Evolutionary conservation across 2,888 invertebrate genomes (phyloP).

Genomic region (Nephrotoma flavescens): DNA sequence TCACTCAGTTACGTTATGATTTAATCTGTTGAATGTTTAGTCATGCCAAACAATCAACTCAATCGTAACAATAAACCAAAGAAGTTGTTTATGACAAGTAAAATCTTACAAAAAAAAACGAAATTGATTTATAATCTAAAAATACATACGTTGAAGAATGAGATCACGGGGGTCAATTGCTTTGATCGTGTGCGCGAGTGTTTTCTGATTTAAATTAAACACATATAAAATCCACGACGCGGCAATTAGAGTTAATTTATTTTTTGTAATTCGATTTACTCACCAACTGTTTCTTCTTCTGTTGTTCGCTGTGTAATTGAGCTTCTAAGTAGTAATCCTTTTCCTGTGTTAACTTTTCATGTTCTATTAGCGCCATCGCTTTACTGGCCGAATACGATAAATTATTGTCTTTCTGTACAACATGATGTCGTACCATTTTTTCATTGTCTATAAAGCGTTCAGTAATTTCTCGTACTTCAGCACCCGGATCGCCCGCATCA

Average conservation of each 20-base stretch:
- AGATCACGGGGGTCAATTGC: background rate
- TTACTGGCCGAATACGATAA: background rate
- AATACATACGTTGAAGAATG: background rate
- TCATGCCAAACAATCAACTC: background rate
- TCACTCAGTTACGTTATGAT: background rate
- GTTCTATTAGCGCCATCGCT: conserved; percentile 6
- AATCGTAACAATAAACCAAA: background rate
- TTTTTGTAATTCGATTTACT: background rate
- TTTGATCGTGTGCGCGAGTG: background rate
- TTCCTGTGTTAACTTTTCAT: conserved; percentile 8
- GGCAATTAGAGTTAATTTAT: background rate
- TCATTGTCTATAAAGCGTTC: background rate
- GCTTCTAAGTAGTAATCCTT: conserved; percentile 9
- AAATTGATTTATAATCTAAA: background rate
- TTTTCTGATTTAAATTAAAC: background rate
- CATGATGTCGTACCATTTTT: background rate
- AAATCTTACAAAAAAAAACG: background rate
- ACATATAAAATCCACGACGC: background rate
- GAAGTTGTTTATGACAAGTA: background rate
- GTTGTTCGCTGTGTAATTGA: conserved; percentile 6
- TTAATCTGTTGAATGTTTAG: background rate
- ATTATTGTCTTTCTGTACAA: background rate
- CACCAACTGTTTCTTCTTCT: conserved; percentile 2
- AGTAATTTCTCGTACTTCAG: background rate
- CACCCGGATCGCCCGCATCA: background rate